phyloP scores from a whole-genome alignment of 2,888 invertebrate genomes.

The Sinodicranocentrus sp. region DNA sequence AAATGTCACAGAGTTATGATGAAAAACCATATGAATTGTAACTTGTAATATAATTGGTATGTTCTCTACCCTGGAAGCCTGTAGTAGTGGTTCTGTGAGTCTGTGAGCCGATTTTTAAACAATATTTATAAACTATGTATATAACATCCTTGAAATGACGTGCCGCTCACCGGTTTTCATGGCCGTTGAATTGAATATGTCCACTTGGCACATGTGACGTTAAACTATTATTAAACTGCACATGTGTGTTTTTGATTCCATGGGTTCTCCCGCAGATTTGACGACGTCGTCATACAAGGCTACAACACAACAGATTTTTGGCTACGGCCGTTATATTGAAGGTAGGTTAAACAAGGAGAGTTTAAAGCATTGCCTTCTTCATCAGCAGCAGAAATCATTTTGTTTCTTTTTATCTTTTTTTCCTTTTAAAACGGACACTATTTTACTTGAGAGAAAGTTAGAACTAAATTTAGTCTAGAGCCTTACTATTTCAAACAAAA shows the following conservation, averaged over 20 bases:
- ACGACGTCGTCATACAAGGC: conserved; percentile 73
- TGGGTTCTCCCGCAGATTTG: conserved; percentile 69
- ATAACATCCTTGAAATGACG: conserved; percentile 25
- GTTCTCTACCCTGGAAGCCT: conserved; percentile 58
- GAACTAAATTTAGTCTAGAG: too few species aligned
- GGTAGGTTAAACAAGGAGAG: conserved; percentile 73
- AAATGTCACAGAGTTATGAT: not conserved
- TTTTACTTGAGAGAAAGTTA: not conserved
- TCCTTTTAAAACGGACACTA: conserved; percentile 27
- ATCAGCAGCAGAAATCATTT: conserved; percentile 54
- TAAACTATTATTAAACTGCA: conserved; percentile 47
- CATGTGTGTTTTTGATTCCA: conserved; percentile 68
- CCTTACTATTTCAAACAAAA: too few species aligned
- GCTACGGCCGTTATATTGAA: conserved; percentile 74
- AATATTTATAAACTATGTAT: conserved; percentile 27
- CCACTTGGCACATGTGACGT: not conserved
- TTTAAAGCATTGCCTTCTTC: conserved; percentile 46
- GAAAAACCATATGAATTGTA: conserved; percentile 14
- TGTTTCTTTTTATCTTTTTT: conserved; percentile 29
- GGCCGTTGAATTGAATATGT: conserved; percentile 32
- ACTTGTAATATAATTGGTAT: conserved; percentile 55
- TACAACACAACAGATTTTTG: conserved; percentile 74
- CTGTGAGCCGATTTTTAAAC: conserved; percentile 57
- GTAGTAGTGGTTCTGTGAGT: conserved; percentile 67
- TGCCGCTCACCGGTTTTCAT: conserved; percentile 32